Evolutionary conservation across 2,888 invertebrate species (phyloP), one percentile per base, ranked within the genome.

Genomic region (Macaria notata): DNA sequence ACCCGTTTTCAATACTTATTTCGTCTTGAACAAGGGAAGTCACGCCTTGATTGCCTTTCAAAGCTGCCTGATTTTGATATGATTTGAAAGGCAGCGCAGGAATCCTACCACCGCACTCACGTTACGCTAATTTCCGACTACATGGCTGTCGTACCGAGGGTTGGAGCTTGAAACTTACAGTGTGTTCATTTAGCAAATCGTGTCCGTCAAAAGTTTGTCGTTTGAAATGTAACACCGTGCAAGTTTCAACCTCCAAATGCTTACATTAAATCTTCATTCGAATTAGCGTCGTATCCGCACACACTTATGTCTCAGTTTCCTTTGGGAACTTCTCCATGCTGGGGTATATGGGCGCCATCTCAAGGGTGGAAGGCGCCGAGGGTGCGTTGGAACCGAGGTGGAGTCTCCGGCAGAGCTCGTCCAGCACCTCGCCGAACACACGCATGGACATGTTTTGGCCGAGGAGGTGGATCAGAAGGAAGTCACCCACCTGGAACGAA

Each of bases 391-490:
- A 95, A 49, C 94, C 94, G 64, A 94, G 91, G 70, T 94, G 95
- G 53, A 95, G 84, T 63, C 94, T 93, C 61, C 94, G 93, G 47
- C 95, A 94, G n/a, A 96, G 84, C 74, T 96, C 96, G 67, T 96
- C 95, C 72, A 97, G 76, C 63, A 97, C 94, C 76, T 97, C 96
- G 53, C 94, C 94, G 80, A 96, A 97, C 45, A 95, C 93, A 81
- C 95, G 93, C 76, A 96, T 92, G 71, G 96, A 96, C 93, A 97
- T 94, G 82, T 98, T 98, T 84, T 97, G 97, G 36, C 97, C 96
- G 51, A 97, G 91, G 56, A 97, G 89, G 76, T 97, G 96, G 56
- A 98, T 88, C 61, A 97, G 88, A 62, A 97, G 91, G 86, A 97
- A 97, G 79, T 98, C 97, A 33, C 97, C 97, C 70, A 97, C 95